Conservation (phyloP, 2,797 vertebrate genomes). For the Gobionotothen gibberifrons region DNA sequence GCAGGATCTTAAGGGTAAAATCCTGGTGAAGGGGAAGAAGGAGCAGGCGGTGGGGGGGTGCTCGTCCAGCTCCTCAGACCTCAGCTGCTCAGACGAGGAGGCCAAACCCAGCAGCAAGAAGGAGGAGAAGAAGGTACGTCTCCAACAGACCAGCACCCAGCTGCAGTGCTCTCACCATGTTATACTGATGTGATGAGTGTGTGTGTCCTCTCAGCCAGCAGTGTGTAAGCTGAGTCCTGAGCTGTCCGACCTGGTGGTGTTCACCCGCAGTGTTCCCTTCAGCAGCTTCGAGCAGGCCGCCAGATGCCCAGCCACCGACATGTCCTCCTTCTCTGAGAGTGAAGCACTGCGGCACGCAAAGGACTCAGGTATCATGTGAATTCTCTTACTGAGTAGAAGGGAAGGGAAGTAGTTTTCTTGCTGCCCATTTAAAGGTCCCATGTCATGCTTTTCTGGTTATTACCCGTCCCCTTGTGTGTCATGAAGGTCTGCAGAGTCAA, state of each 20-base stretch:
- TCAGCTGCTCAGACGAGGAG: conserved; percentile 83
- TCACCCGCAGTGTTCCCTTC: conserved; percentile 88
- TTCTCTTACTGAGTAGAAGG: neutral
- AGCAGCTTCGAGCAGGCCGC: conserved; percentile 78
- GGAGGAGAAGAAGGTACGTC: conserved; percentile 63
- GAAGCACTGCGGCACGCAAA: conserved; percentile 88
- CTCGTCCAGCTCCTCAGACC: conserved; percentile 72
- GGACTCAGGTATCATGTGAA: conserved; percentile 85
- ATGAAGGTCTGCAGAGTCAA: too few relatives aligned
- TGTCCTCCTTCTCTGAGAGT: conserved; percentile 93
- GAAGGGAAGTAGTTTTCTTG: neutral
- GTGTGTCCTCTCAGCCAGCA: conserved; percentile 34
- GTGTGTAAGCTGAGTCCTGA: conserved; percentile 84
- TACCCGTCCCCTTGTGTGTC: too few relatives aligned
- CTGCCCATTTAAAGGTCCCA: too few relatives aligned
- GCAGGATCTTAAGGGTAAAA: conserved; percentile 90
- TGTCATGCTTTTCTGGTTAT: too few relatives aligned
- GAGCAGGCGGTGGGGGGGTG: conserved; percentile 60
- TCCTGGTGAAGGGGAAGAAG: conserved; percentile 95
- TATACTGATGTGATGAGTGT: neutral
- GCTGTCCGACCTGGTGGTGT: conserved; percentile 91
- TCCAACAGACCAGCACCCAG: too few relatives aligned
- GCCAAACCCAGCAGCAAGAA: conserved; percentile 48
- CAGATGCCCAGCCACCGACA: conserved; percentile 77
- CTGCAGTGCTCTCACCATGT: neutral